Conservation (phyloP, 2,797 vertebrate genomes). For the Myripristis jacobus region DNA sequence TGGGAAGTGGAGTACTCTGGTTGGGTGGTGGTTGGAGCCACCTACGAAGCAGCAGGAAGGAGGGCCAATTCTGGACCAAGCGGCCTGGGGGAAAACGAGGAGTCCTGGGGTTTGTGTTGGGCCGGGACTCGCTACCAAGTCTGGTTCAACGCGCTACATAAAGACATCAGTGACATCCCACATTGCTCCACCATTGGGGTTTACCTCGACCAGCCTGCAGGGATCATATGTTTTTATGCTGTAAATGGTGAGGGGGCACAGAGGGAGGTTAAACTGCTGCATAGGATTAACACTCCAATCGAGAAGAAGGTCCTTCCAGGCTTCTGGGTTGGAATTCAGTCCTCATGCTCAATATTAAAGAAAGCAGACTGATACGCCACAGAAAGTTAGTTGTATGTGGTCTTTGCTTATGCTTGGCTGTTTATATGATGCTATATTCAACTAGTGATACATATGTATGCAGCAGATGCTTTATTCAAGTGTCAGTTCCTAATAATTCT, state of each 20-base stretch:
- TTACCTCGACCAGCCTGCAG: conserved; percentile 79
- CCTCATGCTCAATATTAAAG: conserved; percentile 63
- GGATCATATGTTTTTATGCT: conserved; percentile 75
- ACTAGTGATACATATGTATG: too few relatives aligned
- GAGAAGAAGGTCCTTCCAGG: conserved; percentile 75
- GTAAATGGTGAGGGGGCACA: conserved; percentile 60
- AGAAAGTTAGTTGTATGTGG: not conserved
- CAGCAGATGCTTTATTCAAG: too few relatives aligned
- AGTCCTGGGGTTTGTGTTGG: conserved; percentile 82
- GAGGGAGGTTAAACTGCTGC: conserved; percentile 66
- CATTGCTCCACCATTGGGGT: conserved; percentile 72
- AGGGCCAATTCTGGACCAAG: conserved; percentile 65
- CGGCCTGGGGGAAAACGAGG: conserved; percentile 78
- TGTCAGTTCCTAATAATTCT: too few relatives aligned
- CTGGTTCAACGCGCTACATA: conserved; percentile 70
- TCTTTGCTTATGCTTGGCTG: too few relatives aligned
- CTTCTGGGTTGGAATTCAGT: conserved; percentile 76
- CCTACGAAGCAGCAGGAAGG: conserved; percentile 66
- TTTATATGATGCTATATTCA: not conserved
- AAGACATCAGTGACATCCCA: conserved; percentile 52
- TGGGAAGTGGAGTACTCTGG: conserved; percentile 73
- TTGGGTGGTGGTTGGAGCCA: conserved; percentile 70
- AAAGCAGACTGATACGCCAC: conserved; percentile 43
- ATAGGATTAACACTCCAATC: conserved; percentile 60
- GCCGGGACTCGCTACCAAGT: conserved; percentile 70